Base-by-base conservation (phyloP, 2,888 invertebrate genomes). In the Carterocephalus palaemon region DNA sequence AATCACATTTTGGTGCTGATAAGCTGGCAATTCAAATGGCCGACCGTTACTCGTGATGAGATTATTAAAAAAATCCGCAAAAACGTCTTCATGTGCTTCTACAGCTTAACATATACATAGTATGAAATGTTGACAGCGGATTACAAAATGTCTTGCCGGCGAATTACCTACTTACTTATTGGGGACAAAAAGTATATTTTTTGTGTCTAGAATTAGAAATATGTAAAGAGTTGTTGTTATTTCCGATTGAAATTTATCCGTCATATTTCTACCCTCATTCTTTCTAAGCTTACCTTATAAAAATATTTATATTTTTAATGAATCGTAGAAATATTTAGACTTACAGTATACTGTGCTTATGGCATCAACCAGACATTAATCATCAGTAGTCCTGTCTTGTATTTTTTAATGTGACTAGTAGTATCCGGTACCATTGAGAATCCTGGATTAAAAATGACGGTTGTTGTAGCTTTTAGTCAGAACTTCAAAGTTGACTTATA, bases 401-500 rank as follows among this genome's bases (percentile, higher is more conserved):
- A n/a, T n/a, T n/a, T n/a, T n/a, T n/a, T n/a, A n/a, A n/a, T n/a
- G n/a, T n/a, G n/a, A n/a, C n/a, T n/a, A n/a, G n/a, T n/a, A n/a
- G n/a, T n/a, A n/a, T n/a, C n/a, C n/a, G n/a, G n/a, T n/a, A n/a
- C n/a, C n/a, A n/a, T n/a, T n/a, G n/a, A n/a, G n/a, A n/a, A n/a
- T n/a, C n/a, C n/a, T n/a, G n/a, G n/a, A n/a, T n/a, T 43, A 38
- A 17, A 42, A 40, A 40, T 52, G 52, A 55, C 56, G 47, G 52
- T 38, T 41, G 22, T 45, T 49, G 39, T 36, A 5, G 26, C 19
- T 43, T 49, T 24, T 42, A 52, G 47, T 48, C 49, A 51, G 51
- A 49, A 47, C 48, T 51, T 53, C 49, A 52, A 47, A 49, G 53
- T 47, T 55, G 56, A 56, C 54, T 52, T n/a, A n/a, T n/a, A n/a